A percentile compares a stretch with the other conserved stretches of the same genome.
phyloP scores from a whole-genome alignment of 2,888 invertebrate species.

The Electrophaes corylata region DNA sequence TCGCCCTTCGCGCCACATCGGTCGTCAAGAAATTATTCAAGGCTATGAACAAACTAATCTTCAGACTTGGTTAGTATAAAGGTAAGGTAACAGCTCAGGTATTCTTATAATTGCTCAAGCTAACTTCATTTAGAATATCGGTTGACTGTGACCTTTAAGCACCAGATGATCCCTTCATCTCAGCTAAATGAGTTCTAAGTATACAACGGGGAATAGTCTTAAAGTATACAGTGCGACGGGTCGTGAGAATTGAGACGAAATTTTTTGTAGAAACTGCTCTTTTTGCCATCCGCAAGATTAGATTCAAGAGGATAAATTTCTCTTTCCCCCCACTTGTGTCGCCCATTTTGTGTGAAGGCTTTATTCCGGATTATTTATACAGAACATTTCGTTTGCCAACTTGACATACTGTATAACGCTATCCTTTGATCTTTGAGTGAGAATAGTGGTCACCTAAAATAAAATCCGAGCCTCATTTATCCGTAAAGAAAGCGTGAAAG shows the following conservation, averaged over 20 bases:
- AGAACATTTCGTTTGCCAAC: slow-evolving; percentile 66
- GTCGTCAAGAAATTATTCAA: too few relatives aligned
- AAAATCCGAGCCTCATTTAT: slow-evolving; percentile 38
- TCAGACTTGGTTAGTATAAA: not conserved
- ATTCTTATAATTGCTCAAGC: not conserved
- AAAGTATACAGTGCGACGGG: slow-evolving; percentile 55
- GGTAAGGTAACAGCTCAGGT: not conserved
- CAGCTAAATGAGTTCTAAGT: slow-evolving; percentile 59
- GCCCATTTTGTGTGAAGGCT: slow-evolving; percentile 75
- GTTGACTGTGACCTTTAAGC: slow-evolving; percentile 40
- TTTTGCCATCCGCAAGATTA: slow-evolving; percentile 80
- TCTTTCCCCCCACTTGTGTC: slow-evolving; percentile 69
- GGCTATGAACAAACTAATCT: not conserved
- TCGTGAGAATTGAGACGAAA: slow-evolving; percentile 63
- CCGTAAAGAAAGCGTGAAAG: not conserved
- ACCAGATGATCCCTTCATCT: slow-evolving; percentile 52
- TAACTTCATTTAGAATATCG: not conserved
- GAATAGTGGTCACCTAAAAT: slow-evolving; percentile 49
- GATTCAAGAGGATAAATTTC: slow-evolving; percentile 81
- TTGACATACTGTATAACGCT: slow-evolving; percentile 68
- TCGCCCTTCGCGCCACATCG: too few relatives aligned
- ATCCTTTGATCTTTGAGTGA: slow-evolving; percentile 60
- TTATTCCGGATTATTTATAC: slow-evolving; percentile 78
- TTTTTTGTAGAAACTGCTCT: slow-evolving; percentile 75
- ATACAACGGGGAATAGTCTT: slow-evolving; percentile 62